These are phyloP conservation scores for Eclectus roratus DNA, from an alignment of 2,113 vertebrate genomes.

Conservation along the genomic window DNA sequence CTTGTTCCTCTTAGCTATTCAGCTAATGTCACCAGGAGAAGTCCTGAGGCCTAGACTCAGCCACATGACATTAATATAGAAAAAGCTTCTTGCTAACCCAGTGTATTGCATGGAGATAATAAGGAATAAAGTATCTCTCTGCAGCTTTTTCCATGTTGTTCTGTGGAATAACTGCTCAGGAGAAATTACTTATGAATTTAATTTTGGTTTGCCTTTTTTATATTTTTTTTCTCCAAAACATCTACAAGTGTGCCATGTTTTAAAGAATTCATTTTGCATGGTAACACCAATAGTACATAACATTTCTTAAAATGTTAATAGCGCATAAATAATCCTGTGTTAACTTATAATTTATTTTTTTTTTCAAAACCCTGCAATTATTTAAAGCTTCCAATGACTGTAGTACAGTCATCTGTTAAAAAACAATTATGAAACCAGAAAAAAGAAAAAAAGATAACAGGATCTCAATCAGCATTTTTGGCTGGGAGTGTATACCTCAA, in stretches of 20 bases:
- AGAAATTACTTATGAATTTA: neutral
- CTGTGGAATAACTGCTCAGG: neutral
- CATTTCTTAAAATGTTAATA: neutral
- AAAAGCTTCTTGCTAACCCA: neutral
- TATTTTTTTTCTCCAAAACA: neutral
- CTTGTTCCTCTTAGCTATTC: neutral
- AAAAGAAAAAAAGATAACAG: accelerated
- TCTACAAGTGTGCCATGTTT: neutral
- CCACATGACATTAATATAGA: neutral
- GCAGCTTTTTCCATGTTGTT: neutral
- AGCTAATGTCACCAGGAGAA: neutral
- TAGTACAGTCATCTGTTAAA: neutral
- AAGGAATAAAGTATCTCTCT: neutral
- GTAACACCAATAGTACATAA: neutral
- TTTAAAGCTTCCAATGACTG: neutral
- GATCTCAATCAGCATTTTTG: neutral
- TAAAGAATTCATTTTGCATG: neutral
- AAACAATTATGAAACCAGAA: neutral
- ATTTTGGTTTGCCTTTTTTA: neutral
- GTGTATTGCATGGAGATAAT: neutral
- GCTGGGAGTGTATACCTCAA: neutral
- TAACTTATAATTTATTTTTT: neutral
- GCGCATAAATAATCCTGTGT: neutral
- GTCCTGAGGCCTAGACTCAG: neutral
- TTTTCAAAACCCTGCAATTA: neutral